phyloP scores from a whole-genome alignment of 2,797 vertebrate species.

The Zalophus californianus region DNA sequence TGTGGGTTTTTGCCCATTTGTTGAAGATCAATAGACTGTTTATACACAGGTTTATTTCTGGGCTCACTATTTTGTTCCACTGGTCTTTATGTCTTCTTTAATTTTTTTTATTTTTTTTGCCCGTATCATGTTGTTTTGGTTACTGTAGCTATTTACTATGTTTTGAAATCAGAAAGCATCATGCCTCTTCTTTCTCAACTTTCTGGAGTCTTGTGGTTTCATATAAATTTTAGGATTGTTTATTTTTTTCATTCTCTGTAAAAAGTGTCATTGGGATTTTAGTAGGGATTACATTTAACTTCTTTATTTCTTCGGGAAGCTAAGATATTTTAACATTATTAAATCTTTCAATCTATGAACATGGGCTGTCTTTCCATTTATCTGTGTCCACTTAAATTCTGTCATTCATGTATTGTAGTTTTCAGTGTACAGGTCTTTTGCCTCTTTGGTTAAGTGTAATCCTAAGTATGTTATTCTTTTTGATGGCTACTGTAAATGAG shows the following conservation, averaged over 20 bases:
- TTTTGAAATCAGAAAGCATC: background rate
- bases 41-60: background rate
- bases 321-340: background rate
- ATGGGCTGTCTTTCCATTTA: background rate
- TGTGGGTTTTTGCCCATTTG: background rate
- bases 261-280: background rate
- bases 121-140: background rate
- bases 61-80: background rate
- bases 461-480: background rate
- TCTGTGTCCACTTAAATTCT: background rate
- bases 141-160: background rate
- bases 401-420: background rate
- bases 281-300: background rate
- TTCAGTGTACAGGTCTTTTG: background rate
- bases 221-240: background rate
- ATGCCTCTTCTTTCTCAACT: background rate
- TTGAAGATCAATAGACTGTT: background rate
- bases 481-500: background rate
- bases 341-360: background rate
- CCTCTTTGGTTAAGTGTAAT: background rate
- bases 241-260: background rate
- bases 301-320: background rate
- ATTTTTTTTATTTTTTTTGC: no score
- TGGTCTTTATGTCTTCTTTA: background rate
- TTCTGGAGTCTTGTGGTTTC: background rate